phyloP scores from a whole-genome alignment of 2,113 vertebrate species.

The Melospiza melodia region DNA sequence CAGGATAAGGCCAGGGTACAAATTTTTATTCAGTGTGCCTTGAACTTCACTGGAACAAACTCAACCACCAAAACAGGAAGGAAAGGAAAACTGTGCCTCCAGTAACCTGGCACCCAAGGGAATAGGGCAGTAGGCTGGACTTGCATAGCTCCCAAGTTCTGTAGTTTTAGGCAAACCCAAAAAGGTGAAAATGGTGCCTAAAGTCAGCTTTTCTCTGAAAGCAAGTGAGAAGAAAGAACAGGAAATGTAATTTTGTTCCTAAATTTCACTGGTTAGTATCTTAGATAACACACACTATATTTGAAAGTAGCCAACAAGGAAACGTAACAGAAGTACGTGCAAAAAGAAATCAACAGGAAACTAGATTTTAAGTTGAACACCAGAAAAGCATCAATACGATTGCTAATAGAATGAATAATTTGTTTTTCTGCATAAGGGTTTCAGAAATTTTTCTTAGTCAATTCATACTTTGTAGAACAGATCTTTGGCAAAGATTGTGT shows the following conservation, averaged over 20 bases:
- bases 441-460: neutral
- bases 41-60: neutral
- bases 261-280: neutral
- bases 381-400: neutral
- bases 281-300: neutral
- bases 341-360: neutral
- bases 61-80: neutral
- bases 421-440: neutral
- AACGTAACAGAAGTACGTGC: neutral
- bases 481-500: neutral
- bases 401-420: neutral
- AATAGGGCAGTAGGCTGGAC: neutral
- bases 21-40: neutral
- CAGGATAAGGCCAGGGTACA: neutral
- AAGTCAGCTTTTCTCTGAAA: neutral
- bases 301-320: neutral
- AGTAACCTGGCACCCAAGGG: neutral
- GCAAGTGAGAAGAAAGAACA: neutral
- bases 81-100: neutral
- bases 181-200: neutral
- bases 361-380: neutral
- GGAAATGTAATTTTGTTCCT: neutral
- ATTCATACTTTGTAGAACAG: neutral
- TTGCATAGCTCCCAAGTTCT: neutral
- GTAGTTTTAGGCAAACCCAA: neutral